A percentile compares a stretch with the other conserved stretches of the same genome.
phyloP scores from a whole-genome alignment of 1,140 invertebrate genomes.

The Helicorthomorpha holstii region DNA sequence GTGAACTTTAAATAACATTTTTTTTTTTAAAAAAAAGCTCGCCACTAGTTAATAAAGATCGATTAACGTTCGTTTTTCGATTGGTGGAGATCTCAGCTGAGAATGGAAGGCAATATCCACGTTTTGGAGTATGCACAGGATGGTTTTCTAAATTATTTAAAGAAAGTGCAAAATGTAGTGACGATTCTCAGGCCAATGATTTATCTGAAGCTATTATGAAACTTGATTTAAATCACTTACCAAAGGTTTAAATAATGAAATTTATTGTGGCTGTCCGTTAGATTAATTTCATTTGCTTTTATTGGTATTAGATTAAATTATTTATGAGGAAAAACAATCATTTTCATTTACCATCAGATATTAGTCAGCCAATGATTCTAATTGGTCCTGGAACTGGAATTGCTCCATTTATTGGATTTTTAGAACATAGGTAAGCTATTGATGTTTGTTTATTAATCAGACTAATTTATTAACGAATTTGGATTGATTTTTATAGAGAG shows the following conservation, averaged over 20 bases:
- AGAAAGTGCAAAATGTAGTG: no score
- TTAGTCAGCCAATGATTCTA: conserved; percentile 44
- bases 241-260: no score
- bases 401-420: conserved; percentile 47
- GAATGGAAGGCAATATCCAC: conserved; percentile 24
- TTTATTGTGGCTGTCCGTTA: no score
- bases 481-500: not conserved
- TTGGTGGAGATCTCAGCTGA: conserved; percentile 31
- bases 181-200: no score
- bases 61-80: conserved; percentile 49
- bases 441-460: not conserved
- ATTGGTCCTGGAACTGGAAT: conserved; percentile 68
- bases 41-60: conserved; percentile 11
- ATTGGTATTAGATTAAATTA: conserved; percentile 32
- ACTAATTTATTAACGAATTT: not conserved
- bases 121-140: conserved; percentile 46
- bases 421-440: conserved; percentile 24
- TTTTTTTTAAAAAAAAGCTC: conserved; percentile 17
- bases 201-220: no score
- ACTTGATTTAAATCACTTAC: no score
- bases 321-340: conserved; percentile 41
- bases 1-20: not conserved
- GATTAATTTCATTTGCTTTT: no score
- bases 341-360: conserved; percentile 36
- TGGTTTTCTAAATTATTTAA: no score